Base-by-base conservation (phyloP, 2,113 vertebrate species). In the Dissostichus mawsoni region DNA sequence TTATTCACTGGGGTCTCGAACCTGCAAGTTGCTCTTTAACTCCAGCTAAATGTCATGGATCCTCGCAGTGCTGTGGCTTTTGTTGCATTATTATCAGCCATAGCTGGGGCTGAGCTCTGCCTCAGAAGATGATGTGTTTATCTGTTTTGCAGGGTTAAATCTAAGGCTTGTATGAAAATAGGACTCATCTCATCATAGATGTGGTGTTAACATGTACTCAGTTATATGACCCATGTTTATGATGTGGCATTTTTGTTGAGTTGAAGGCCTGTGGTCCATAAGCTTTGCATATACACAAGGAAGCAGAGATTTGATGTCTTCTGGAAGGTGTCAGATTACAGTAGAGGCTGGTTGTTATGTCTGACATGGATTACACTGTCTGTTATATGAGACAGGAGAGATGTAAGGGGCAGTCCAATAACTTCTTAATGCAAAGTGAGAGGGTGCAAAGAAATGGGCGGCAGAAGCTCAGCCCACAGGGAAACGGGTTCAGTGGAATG, bases 11-110 rank as follows among this genome's bases (percentile, higher is more conserved):
- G 25, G 25, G 25, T 29, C 25, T 29, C 25, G 3, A 29, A 29
- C 25, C 3, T 29, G 25, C 25, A 29, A 29, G 25, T 29, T 29
- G 25, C 25, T 29, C 25, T 29, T 29, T 57, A 82, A 69, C 62
- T 68, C 33, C 48, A 52, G 68, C 75, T 87, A 64, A 90, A 66
- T 85, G 53, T 73, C 62, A 33, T 41, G 57, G 70, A 57, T 78
- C 41, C 53, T 36, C n/a, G 66, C 66, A 50, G 58, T 8, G 18
- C 81, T 65, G 33, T 72, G 57, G 29, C 65, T 69, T 65, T 47
- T 58, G 8, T 59, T 72, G 44, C n/a, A 14, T 82, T 67, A 52
- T 80, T 58, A 59, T 74, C 55, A 53, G 29, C n/a, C 45, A 36
- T 45, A 36, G 53, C 44, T 13, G 0, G 23, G 47, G 57, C 52